Evolutionary conservation across 2,888 invertebrate species (phyloP).

Genomic region (Leptarthrus brevirostris): DNA sequence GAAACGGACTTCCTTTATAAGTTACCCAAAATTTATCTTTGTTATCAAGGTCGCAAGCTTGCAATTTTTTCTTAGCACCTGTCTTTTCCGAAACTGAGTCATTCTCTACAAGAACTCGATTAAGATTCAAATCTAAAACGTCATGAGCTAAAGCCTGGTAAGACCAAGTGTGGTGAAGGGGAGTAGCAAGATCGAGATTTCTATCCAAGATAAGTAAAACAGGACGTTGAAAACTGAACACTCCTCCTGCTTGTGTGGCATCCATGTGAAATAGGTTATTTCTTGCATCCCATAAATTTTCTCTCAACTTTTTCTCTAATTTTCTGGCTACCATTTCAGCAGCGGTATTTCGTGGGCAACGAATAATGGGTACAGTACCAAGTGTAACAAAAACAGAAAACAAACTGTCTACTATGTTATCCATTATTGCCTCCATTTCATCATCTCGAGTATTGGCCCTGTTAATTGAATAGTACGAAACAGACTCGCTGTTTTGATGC

Average conservation of each 20-base stretch:
- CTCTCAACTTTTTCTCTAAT: constrained; percentile 95
- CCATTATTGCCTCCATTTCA: constrained; percentile 95
- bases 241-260: constrained; percentile 77
- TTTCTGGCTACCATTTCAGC: constrained; percentile 99
- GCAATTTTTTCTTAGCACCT: constrained; percentile 80
- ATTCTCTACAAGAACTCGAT: constrained; percentile 80
- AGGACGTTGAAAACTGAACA: constrained; percentile 91
- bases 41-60: constrained; percentile 89
- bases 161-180: constrained; percentile 99
- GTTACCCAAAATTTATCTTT: constrained; percentile 92
- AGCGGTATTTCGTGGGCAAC: constrained; percentile 90
- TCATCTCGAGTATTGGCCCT: constrained; percentile 93
- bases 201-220: constrained; percentile 92
- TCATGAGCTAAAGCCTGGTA: constrained; percentile 99
- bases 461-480: constrained; percentile 97
- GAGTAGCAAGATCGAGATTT: constrained; percentile 96
- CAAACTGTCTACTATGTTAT: constrained; percentile 93
- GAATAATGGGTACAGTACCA: constrained; percentile 75
- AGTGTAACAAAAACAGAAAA: constrained; percentile 98
- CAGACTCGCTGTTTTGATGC: constrained; percentile 89
- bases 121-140: constrained; percentile 90
- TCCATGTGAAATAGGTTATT: constrained; percentile 95
- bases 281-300: constrained; percentile 95
- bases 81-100: constrained; percentile 67
- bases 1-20: constrained; percentile 94